Conservation (phyloP, 1,140 invertebrate species). For the Drosophila triauraria region DNA sequence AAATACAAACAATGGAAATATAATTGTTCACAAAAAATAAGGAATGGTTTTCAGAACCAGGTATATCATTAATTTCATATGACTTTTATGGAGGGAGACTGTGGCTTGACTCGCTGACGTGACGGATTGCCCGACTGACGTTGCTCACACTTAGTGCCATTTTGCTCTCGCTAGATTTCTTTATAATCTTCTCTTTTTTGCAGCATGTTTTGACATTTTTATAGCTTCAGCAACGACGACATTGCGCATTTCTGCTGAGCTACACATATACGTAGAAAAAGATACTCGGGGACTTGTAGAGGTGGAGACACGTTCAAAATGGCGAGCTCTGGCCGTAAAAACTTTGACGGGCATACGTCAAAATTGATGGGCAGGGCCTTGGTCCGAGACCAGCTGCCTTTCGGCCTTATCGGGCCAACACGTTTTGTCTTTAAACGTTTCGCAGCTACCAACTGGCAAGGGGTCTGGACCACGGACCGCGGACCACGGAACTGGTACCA, state of each 20-base stretch:
- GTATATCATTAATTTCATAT: not conserved
- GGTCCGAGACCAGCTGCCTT: slow-evolving; percentile 26
- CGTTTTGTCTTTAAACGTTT: slow-evolving; percentile 82
- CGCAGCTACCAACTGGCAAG: slow-evolving; percentile 67
- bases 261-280: slow-evolving; percentile 41
- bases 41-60: not conserved
- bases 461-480: slow-evolving; percentile 7
- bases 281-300: not conserved
- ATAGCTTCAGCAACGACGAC: slow-evolving; percentile 69
- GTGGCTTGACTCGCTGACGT: not conserved
- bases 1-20: no score
- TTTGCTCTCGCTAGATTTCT: slow-evolving; percentile 58
- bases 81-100: not conserved
- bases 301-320: slow-evolving; percentile 51
- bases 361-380: slow-evolving; percentile 58
- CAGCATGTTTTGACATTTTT: slow-evolving; percentile 67
- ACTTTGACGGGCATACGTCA: slow-evolving; percentile 68
- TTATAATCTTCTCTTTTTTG: slow-evolving; percentile 71
- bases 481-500: not conserved
- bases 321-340: slow-evolving; percentile 34
- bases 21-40: not conserved
- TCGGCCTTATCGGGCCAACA: slow-evolving; percentile 54
- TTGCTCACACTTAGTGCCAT: slow-evolving; percentile 2
- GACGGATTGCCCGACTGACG: not conserved
- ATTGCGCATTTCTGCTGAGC: slow-evolving; percentile 69